phyloP scores from a whole-genome alignment of 2,113 vertebrate genomes.

The Uria aalge region DNA sequence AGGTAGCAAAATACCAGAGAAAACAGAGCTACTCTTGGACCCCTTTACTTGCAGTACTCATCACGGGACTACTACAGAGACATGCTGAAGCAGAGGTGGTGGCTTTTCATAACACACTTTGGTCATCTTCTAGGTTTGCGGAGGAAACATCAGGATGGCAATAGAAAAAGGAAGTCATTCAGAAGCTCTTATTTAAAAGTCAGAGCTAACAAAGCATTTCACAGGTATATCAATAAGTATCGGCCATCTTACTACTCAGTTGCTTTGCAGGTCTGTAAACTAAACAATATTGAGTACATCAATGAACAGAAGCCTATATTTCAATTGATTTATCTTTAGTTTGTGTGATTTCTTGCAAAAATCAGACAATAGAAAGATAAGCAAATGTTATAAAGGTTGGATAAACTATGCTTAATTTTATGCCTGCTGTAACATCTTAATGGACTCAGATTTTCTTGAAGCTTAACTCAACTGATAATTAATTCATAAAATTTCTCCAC shows the following conservation, averaged over 20 bases:
- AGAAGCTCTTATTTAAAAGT: background rate
- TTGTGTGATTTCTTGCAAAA: background rate
- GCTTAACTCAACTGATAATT: background rate
- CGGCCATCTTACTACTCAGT: background rate
- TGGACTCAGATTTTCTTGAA: background rate
- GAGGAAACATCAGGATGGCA: background rate
- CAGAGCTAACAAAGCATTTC: background rate
- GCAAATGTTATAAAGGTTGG: background rate
- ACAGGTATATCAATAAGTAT: background rate
- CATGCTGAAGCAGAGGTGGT: fast-evolving
- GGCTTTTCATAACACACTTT: background rate
- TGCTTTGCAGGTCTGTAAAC: background rate
- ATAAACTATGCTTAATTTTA: background rate
- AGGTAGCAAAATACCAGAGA: background rate
- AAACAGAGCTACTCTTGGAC: background rate
- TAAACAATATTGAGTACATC: background rate
- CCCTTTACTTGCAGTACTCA: background rate
- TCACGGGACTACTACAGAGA: background rate
- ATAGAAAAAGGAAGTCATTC: background rate
- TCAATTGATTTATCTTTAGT: background rate
- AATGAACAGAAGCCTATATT: background rate
- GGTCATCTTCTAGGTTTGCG: background rate
- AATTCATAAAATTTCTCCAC: background rate
- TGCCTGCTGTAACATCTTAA: background rate
- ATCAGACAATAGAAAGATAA: background rate